A percentile compares a stretch with the other conserved stretches of the same genome.
Conservation (phyloP, 2,888 invertebrate species). For the Acanthosepion lycidas region DNA sequence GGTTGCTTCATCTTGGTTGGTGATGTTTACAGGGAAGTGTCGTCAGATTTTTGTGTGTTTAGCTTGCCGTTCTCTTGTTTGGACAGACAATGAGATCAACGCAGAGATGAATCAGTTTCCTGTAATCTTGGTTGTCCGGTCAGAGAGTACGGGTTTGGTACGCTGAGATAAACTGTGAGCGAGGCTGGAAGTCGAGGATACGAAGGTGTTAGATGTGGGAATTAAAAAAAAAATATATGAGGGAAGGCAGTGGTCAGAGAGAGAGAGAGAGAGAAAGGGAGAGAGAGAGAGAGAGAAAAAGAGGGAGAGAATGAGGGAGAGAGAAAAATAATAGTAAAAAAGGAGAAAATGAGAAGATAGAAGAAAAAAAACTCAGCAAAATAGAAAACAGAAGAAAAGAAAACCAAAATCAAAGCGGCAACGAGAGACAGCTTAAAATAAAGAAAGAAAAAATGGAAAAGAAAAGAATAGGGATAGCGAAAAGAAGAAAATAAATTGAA, state of each 20-base stretch:
- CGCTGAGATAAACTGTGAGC: background rate
- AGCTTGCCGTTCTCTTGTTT: constrained; percentile 9
- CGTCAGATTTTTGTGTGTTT: constrained; percentile 8
- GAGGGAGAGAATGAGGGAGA: background rate
- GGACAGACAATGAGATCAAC: constrained; percentile 33
- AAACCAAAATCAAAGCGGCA: background rate
- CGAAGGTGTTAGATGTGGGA: background rate
- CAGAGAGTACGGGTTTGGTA: constrained; percentile 11
- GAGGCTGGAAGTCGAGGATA: background rate
- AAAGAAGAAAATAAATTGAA: background rate
- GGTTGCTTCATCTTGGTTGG: background rate
- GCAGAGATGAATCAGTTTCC: constrained; percentile 14
- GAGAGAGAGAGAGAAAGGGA: no score
- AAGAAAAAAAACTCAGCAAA: background rate
- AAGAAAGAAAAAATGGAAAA: background rate
- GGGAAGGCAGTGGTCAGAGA: background rate
- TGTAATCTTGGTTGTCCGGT: constrained; percentile 2
- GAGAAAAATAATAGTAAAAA: background rate
- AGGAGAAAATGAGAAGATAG: background rate
- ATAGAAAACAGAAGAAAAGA: no score
- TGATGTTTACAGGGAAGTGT: constrained; percentile 33
- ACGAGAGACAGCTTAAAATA: background rate
- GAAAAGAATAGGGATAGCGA: background rate
- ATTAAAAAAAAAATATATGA: background rate
- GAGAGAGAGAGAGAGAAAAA: background rate